Conservation (phyloP, 92 coral and sea anemone species). For the Nematostella vectensis region DNA sequence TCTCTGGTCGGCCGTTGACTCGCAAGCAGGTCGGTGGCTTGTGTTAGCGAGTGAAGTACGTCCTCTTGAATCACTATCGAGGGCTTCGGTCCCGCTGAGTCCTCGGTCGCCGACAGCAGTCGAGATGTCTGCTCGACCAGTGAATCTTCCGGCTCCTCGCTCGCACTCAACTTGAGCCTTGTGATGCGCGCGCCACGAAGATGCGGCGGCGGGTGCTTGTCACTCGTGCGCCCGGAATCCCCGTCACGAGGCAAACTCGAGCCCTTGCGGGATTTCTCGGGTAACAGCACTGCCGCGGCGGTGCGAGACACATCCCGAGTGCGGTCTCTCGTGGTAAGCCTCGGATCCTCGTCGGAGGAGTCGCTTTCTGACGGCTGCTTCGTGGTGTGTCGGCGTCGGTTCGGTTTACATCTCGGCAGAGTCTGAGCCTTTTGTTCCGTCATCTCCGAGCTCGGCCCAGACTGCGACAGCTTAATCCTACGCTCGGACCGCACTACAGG, state of each 20-base stretch:
- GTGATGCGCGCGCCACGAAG: slow-evolving; percentile 65
- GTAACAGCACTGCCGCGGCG: slow-evolving; percentile 8
- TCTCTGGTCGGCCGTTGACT: slow-evolving; percentile 43
- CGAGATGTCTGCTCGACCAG: slow-evolving; percentile 77
- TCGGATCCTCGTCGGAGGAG: slow-evolving; percentile 67
- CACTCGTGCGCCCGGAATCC: slow-evolving; percentile 30
- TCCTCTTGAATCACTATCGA: slow-evolving; percentile 60
- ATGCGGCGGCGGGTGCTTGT: slow-evolving; percentile 33
- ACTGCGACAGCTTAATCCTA: slow-evolving; percentile 56
- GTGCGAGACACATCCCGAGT: slow-evolving; percentile 22
- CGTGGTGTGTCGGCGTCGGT: slow-evolving; percentile 27
- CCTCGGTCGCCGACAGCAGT: slow-evolving; percentile 64
- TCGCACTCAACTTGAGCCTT: slow-evolving; percentile 61
- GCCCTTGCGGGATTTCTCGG: slow-evolving; percentile 43
- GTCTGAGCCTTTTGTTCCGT: slow-evolving; percentile 55
- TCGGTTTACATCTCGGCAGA: slow-evolving; percentile 51
- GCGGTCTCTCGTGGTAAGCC: slow-evolving; percentile 26
- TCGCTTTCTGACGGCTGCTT: slow-evolving; percentile 53
- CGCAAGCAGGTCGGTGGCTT: slow-evolving; percentile 62
- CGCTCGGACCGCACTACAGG: slow-evolving; percentile 84
- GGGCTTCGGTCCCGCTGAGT: slow-evolving; percentile 38
- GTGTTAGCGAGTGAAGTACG: slow-evolving; percentile 71
- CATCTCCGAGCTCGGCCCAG: slow-evolving; percentile 27
- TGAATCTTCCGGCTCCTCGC: slow-evolving; percentile 59
- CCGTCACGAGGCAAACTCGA: slow-evolving; percentile 72